Evolutionary conservation across 1,140 invertebrate genomes (phyloP), one percentile per base, ranked within the genome.

Genomic region (Drosophila truncata): DNA sequence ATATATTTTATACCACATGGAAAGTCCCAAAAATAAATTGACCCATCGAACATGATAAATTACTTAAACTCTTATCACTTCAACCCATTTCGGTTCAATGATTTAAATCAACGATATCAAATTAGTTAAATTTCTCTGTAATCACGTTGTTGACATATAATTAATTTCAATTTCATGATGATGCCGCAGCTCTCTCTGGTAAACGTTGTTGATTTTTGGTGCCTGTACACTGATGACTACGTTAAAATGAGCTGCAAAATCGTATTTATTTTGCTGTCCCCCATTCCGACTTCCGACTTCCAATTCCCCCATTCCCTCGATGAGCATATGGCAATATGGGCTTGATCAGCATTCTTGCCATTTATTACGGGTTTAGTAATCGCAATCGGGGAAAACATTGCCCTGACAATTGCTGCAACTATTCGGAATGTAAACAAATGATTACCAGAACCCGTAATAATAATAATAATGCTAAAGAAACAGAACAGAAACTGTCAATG

Each of bases 101-200:
- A 29, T 39, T 41, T 37, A 59, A 77, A 39, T 60, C 42, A 39
- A 18, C 42, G 29, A 33, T 54, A 63, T 72, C 69, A 49, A 72
- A 72, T 72, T 72, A 72, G 69, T 72, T 72, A 49, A 60, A 72
- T 72, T 72, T 72, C 66, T 33, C 69, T 49, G 69, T 70, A 72
- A 72, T 72, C 69, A 70, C 67, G 50, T 58, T 78, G 75, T 78
- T 78, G 75, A 78, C 75, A 78, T 78, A 78, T 78, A 78, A 78
- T 78, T 78, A 78, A 78, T 78, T 78, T 63, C 58, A 57, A 63
- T 69, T 77, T 76, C 73, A 60, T 67, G 74, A 77, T 77, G 74
- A 77, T 49, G 64, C 42, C 37, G 42, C 33, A 23, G 54, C 39
- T 61, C 47, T 52, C 47, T 52, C 62, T 52, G 37, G 62, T 54